Evolutionary conservation across 2,888 invertebrate genomes (phyloP).

Genomic region (Pseudococcus viburni): DNA sequence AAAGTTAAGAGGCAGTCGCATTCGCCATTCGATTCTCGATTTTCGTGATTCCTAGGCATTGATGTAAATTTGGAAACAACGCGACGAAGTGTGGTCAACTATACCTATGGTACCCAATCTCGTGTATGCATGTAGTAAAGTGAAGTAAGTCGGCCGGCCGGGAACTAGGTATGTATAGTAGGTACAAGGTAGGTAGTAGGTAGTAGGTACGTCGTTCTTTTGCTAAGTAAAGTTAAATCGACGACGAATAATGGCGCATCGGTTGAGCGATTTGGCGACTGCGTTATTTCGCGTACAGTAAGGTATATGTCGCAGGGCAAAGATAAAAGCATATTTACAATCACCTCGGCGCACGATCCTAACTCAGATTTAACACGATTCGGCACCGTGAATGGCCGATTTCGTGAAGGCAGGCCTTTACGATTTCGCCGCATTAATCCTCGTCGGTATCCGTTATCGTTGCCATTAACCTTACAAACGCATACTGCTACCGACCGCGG

Average conservation of each 20-base stretch:
- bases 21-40: too few relatives aligned
- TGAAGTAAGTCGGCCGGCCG: too few relatives aligned
- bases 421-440: conserved; percentile 59
- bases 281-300: background rate
- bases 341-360: conserved; percentile 64
- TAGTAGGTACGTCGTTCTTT: background rate
- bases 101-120: too few relatives aligned
- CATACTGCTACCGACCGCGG: background rate
- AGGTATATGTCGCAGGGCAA: conserved; percentile 61
- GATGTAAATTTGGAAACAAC: too few relatives aligned
- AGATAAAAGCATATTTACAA: conserved; percentile 59
- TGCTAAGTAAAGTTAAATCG: conserved; percentile 34
- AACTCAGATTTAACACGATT: conserved; percentile 52
- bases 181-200: too few relatives aligned
- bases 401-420: conserved; percentile 57
- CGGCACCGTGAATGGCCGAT: conserved; percentile 48
- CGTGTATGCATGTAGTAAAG: too few relatives aligned
- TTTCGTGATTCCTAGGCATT: too few relatives aligned
- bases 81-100: background rate
- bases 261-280: background rate
- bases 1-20: too few relatives aligned
- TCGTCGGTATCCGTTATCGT: conserved; percentile 50
- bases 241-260: background rate
- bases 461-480: conserved; percentile 52
- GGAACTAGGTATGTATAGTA: too few relatives aligned